These are phyloP conservation scores for Bombus huntii DNA, from an alignment of 1,140 invertebrate genomes.

Conservation along the genomic window DNA sequence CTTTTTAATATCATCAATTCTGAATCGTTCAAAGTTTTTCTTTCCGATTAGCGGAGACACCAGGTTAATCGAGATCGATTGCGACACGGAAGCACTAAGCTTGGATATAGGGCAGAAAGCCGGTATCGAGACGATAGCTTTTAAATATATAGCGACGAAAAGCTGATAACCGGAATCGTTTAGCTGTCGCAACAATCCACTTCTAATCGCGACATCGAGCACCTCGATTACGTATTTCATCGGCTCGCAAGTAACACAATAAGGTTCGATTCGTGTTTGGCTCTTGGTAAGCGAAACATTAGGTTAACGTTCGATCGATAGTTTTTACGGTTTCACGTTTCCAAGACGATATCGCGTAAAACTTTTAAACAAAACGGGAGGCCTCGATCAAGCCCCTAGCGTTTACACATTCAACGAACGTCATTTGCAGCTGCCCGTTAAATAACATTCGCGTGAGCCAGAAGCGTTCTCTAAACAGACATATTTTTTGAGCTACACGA, in stretches of 20 bases:
- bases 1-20: background rate
- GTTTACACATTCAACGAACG: background rate
- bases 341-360: slow-evolving; percentile 29
- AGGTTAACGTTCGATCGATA: background rate
- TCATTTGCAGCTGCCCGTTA: slow-evolving; percentile 6
- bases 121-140: background rate
- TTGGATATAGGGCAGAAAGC: no score
- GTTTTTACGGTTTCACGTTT: slow-evolving; percentile 26
- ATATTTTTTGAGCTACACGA: background rate
- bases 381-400: background rate
- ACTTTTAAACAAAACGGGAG: slow-evolving; percentile 31
- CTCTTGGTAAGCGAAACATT: background rate
- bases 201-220: slow-evolving; percentile 22
- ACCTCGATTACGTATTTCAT: slow-evolving; percentile 19
- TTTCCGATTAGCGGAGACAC: no score
- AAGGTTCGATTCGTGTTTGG: background rate
- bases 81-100: background rate
- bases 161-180: slow-evolving; percentile 5
- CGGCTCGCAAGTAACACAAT: background rate
- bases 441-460: background rate
- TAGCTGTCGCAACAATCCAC: slow-evolving; percentile 7
- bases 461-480: background rate
- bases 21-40: no score
- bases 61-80: background rate
- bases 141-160: background rate